Evolutionary conservation across 2,888 invertebrate genomes (phyloP).

Genomic region (Melolontha melolontha): DNA sequence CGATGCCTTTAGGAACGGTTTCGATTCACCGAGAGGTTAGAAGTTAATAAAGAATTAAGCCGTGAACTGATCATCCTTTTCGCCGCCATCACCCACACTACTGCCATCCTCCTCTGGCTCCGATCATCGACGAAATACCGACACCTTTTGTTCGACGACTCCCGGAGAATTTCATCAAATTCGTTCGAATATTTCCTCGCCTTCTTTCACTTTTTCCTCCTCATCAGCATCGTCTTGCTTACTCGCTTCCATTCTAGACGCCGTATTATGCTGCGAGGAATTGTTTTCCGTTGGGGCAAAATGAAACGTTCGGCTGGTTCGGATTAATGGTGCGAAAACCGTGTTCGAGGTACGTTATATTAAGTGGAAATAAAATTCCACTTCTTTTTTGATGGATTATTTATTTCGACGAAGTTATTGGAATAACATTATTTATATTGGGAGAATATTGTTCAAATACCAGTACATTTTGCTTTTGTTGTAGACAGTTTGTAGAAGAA

Average conservation of each 20-base stretch:
- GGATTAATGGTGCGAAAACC: slow-evolving; percentile 24
- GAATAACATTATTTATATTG: not conserved
- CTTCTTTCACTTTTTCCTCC: slow-evolving; percentile 2
- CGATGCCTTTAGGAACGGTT: slow-evolving; percentile 5
- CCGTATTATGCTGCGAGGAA: slow-evolving; percentile 11
- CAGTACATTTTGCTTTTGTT: too few relatives aligned
- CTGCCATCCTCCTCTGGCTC: not conserved
- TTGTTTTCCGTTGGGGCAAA: slow-evolving; percentile 14
- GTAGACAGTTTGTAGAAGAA: too few relatives aligned
- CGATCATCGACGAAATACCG: slow-evolving; percentile 25
- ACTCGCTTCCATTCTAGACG: too few relatives aligned
- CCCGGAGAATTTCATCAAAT: slow-evolving; percentile 28
- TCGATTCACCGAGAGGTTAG: slow-evolving; percentile 8
- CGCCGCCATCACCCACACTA: not conserved
- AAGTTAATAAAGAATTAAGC: slow-evolving; percentile 39
- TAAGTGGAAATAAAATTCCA: slow-evolving; percentile 28
- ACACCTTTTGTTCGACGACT: slow-evolving; percentile 30
- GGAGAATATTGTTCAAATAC: too few relatives aligned
- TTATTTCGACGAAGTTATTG: slow-evolving; percentile 14
- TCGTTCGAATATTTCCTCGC: slow-evolving; percentile 10
- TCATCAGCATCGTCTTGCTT: not conserved
- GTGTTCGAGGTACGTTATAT: slow-evolving; percentile 18
- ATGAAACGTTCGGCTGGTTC: slow-evolving; percentile 22
- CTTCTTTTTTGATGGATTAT: slow-evolving; percentile 27
- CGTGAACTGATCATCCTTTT: slow-evolving; percentile 23